Evolutionary conservation across 1,140 invertebrate genomes (phyloP).

Genomic region (Drosophila equinoxialis): DNA sequence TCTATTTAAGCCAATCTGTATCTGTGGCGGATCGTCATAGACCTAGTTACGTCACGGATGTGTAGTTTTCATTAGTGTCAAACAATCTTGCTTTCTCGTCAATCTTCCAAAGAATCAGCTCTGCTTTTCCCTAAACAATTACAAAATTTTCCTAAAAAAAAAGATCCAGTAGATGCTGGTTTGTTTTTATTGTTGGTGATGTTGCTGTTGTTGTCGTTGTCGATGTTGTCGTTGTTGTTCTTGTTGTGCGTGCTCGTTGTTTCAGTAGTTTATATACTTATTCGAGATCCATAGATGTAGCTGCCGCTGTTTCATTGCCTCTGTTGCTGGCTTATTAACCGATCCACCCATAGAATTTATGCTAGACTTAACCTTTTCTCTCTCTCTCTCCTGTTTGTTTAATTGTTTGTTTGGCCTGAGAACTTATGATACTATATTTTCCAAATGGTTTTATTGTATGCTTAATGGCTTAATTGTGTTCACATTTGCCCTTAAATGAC

Average conservation of each 20-base stretch:
- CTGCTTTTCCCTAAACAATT: background rate
- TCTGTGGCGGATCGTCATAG: too few relatives aligned
- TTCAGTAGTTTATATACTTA: conserved; percentile 16
- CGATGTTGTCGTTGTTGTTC: conserved; percentile 26
- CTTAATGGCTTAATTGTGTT: conserved; percentile 49
- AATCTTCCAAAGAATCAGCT: background rate
- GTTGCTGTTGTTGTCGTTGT: conserved; percentile 30
- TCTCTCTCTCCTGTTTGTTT: background rate
- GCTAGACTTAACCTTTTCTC: conserved; percentile 8
- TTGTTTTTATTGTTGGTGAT: conserved; percentile 30
- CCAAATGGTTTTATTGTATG: conserved; percentile 36
- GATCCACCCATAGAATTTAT: conserved; percentile 7
- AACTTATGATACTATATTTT: background rate
- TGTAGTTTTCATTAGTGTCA: conserved; percentile 27
- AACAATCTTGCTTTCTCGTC: conserved; percentile 20
- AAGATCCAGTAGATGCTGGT: conserved; percentile 11
- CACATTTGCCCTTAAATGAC: background rate
- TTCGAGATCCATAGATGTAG: conserved; percentile 33
- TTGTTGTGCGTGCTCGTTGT: conserved; percentile 55
- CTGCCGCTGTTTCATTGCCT: conserved; percentile 29
- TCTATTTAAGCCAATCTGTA: too few relatives aligned
- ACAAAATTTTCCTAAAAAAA: background rate
- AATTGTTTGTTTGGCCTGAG: conserved; percentile 1
- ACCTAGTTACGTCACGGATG: background rate
- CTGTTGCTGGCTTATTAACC: conserved; percentile 37